Evolutionary conservation across 2,888 invertebrate genomes (phyloP), one percentile per base, ranked within the genome.

Genomic region (Dinocampus coccinellae): DNA sequence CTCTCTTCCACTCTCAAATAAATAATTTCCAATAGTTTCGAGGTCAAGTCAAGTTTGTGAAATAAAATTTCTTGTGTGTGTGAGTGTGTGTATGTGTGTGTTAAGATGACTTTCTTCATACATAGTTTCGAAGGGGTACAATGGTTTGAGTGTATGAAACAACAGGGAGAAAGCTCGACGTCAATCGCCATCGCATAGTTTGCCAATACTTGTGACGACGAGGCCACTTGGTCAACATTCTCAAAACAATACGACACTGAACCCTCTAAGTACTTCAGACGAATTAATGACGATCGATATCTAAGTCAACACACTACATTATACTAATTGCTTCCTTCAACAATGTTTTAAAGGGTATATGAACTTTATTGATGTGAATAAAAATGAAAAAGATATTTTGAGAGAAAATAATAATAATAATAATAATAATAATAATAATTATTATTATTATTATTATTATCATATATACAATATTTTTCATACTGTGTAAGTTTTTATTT

Each of bases 1-100:
- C 55, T 55, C 2, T 47, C 53, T 26, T 29, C 52, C 24, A 11
- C n/a, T 53, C 64, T 52, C 36, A 53, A 66, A 61, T 70, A 71
- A 71, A 65, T 53, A 66, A 61, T 61, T 66, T 66, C 61, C 53
- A 55, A 71, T 71, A 71, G 55, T 71, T 71, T 71, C 70, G 66
- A 71, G 66, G 70, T 60, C 66, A 66, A 33, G 36, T 65, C 34
- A 34, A 68, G 60, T 68, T 68, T 60, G 24, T 61, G 10, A n/a
- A 11, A 55, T 26, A 55, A 55, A 26, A 55, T 24, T 11, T 55
- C 6, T 24, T 24, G 10, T 22, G n/a, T n/a, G n/a, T n/a, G n/a
- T n/a, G n/a, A n/a, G n/a, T n/a, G n/a, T n/a, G n/a, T n/a, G n/a
- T n/a, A n/a, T n/a, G n/a, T n/a, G n/a, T n/a, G n/a, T n/a, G n/a